A percentile compares a stretch with the other conserved stretches of the same genome.
phyloP scores from a whole-genome alignment of 2,888 invertebrate genomes.

The Gastracanthus pulcherrimus region DNA sequence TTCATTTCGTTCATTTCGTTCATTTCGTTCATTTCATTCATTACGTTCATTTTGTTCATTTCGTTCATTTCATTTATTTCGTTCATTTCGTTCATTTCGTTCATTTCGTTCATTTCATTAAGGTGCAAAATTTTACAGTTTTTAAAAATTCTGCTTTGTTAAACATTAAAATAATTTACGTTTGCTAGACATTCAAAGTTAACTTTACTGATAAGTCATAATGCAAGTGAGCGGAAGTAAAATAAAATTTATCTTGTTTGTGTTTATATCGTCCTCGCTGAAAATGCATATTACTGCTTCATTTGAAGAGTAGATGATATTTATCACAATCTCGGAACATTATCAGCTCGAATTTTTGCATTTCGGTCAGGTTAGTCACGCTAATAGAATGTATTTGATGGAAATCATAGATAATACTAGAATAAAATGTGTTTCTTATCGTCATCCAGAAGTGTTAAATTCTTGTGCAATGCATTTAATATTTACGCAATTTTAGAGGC shows the following conservation, averaged over 20 bases:
- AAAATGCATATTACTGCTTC: not conserved
- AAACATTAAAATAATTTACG: not conserved
- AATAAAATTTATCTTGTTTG: not conserved
- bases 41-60: too few species aligned
- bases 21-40: too few species aligned
- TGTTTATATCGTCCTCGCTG: not conserved
- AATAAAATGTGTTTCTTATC: not conserved
- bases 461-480: slow-evolving; percentile 1
- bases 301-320: not conserved
- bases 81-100: too few species aligned
- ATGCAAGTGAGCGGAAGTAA: not conserved
- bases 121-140: too few species aligned
- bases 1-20: too few species aligned
- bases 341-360: slow-evolving; percentile 11
- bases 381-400: slow-evolving; percentile 11
- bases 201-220: not conserved
- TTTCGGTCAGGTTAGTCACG: slow-evolving; percentile 8
- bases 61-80: too few species aligned
- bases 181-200: not conserved
- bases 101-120: too few species aligned
- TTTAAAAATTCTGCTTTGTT: too few species aligned
- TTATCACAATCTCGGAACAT: not conserved
- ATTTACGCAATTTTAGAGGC: not conserved
- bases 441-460: not conserved
- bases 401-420: slow-evolving; percentile 25